phyloP scores from a whole-genome alignment of 2,113 vertebrate species.

The Seriola quinqueradiata region DNA sequence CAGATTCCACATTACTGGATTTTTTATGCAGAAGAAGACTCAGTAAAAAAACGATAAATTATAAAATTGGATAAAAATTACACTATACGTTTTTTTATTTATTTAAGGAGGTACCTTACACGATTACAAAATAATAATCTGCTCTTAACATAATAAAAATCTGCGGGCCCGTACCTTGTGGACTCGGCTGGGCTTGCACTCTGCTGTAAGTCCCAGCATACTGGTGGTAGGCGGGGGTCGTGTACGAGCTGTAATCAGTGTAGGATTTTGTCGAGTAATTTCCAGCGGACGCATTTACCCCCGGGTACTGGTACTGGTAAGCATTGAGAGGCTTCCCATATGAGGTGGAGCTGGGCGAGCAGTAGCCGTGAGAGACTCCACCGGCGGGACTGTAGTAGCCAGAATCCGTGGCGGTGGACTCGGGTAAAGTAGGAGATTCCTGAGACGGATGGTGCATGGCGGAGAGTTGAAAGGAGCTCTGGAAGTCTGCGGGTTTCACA shows the following conservation, averaged over 20 bases:
- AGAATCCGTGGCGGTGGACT: constrained; percentile 97
- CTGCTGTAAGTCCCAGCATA: constrained; percentile 95
- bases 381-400: constrained; percentile 97
- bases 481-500: constrained; percentile 94
- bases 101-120: background rate
- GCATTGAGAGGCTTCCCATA: constrained; percentile 96
- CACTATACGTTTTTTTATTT: too few species aligned
- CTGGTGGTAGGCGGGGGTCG: constrained; percentile 93
- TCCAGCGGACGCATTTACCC: constrained; percentile 91
- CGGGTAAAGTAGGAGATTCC: constrained; percentile 98
- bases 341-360: constrained; percentile 93
- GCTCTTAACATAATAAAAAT: background rate
- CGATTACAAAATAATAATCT: background rate
- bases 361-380: constrained; percentile 94
- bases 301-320: constrained; percentile 97
- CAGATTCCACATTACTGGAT: background rate
- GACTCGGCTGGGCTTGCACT: constrained; percentile 90
- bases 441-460: constrained; percentile 92
- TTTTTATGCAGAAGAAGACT: background rate
- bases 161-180: constrained; percentile 88
- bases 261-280: constrained; percentile 96
- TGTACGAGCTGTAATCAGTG: constrained; percentile 91
- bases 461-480: constrained; percentile 93
- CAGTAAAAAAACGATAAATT: background rate
- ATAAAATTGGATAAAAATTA: background rate